Conservation (phyloP, 2,888 invertebrate species). For the Aphrophora alni region DNA sequence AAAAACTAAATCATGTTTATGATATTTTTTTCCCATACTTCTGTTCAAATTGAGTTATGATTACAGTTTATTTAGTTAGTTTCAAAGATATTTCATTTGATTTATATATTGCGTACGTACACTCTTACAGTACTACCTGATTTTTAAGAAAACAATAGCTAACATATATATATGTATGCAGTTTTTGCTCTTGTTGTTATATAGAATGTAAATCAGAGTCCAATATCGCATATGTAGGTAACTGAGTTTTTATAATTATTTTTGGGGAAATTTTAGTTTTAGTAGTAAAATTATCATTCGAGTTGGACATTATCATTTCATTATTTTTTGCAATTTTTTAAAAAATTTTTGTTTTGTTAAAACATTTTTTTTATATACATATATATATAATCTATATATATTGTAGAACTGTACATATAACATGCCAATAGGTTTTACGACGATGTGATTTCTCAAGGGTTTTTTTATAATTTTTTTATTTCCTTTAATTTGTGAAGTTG, state of each 20-base stretch:
- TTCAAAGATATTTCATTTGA: not conserved
- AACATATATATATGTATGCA: slow-evolving; percentile 2
- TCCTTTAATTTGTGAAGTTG: not conserved
- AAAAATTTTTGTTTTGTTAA: not conserved
- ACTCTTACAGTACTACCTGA: not conserved
- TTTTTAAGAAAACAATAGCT: not conserved
- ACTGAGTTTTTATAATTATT: slow-evolving; percentile 4
- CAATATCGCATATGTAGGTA: slow-evolving; percentile 6
- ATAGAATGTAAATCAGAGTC: slow-evolving; percentile 3
- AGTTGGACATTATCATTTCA: not conserved
- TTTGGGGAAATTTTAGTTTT: slow-evolving; percentile 9
- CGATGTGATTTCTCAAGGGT: slow-evolving; percentile 6
- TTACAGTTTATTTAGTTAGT: slow-evolving; percentile 4
- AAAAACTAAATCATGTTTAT: not conserved
- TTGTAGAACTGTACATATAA: not conserved
- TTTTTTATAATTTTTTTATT: not conserved
- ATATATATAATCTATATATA: not conserved
- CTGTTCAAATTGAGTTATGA: not conserved
- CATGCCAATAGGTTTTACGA: slow-evolving; percentile 4
- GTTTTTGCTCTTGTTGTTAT: not conserved
- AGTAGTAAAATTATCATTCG: not conserved
- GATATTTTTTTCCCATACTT: not conserved
- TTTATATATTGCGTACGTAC: not conserved
- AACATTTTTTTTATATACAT: not conserved
- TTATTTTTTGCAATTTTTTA: not conserved